Conservation (phyloP, 2,113 vertebrate species). For the Ciconia boyciana region DNA sequence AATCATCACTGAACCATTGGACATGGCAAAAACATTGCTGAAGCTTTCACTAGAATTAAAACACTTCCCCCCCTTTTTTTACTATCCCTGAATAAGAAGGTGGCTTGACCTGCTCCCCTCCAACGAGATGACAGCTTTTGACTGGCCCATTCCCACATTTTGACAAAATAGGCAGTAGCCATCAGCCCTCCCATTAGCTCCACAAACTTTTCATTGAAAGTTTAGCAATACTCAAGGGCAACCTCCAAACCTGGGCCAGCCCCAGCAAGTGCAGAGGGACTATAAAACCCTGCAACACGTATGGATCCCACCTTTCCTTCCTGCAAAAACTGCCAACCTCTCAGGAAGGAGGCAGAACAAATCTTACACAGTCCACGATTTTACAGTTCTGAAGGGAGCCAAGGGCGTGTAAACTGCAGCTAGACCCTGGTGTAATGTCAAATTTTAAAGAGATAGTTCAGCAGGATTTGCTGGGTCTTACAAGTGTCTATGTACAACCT, state of each 20-base stretch:
- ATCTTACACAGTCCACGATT: neutral
- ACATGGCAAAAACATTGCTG: neutral
- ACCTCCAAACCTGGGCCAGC: neutral
- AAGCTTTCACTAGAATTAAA: neutral
- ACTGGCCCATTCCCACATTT: neutral
- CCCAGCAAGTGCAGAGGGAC: neutral
- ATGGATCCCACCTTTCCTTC: neutral
- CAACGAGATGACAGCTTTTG: neutral
- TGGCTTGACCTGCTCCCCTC: neutral
- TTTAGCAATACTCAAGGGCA: neutral
- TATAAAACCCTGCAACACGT: neutral
- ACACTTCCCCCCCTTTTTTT: neutral
- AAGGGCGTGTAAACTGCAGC: neutral
- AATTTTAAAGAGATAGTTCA: constrained; percentile 25
- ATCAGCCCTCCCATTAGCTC: neutral
- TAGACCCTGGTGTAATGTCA: neutral
- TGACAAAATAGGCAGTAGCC: neutral
- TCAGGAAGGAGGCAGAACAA: neutral
- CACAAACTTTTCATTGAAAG: neutral
- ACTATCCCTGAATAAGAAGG: neutral
- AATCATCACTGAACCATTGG: neutral
- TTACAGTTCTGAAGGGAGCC: neutral
- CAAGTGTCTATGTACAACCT: neutral
- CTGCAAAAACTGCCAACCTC: neutral
- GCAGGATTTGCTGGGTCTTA: neutral